These are phyloP conservation scores for Hipparchia semele DNA, from an alignment of 2,888 invertebrate species.

Conservation along the genomic window DNA sequence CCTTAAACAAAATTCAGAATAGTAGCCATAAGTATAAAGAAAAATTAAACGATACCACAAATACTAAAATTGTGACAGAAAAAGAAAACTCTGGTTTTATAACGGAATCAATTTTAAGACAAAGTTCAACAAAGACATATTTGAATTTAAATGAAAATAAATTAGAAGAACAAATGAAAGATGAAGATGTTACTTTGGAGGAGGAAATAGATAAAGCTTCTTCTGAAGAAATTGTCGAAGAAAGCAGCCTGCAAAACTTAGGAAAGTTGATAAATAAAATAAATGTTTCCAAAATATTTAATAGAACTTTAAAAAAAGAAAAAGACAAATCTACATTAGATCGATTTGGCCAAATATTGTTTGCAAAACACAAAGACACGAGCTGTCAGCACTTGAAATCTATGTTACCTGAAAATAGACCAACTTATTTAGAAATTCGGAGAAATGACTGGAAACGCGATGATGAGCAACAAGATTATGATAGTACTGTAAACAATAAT, in stretches of 20 bases:
- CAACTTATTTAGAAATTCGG: slow-evolving; percentile 60
- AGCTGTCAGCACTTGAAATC: slow-evolving; percentile 41
- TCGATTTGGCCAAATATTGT: slow-evolving; percentile 39
- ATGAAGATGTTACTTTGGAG: slow-evolving; percentile 48
- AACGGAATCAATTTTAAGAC: background rate
- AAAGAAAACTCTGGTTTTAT: background rate
- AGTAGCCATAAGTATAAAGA: background rate
- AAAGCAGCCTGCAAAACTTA: slow-evolving; percentile 33
- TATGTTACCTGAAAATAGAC: slow-evolving; percentile 54
- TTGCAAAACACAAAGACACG: slow-evolving; percentile 39
- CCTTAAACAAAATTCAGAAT: slow-evolving; percentile 25
- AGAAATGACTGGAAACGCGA: slow-evolving; percentile 56
- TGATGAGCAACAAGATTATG: slow-evolving; percentile 54
- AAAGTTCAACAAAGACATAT: background rate
- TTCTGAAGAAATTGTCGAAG: slow-evolving; percentile 27
- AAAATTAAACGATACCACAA: background rate
- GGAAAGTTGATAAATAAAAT: slow-evolving; percentile 31
- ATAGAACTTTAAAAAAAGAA: slow-evolving; percentile 25
- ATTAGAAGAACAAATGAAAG: slow-evolving; percentile 16
- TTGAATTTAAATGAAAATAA: slow-evolving; percentile 14
- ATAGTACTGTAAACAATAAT: slow-evolving; percentile 48
- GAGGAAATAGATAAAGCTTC: slow-evolving; percentile 43
- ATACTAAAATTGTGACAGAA: background rate
- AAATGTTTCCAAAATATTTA: slow-evolving; percentile 19
- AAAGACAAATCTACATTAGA: slow-evolving; percentile 29